Conservation (phyloP, 2,888 invertebrate species). For the Tricholauxania praeusta region DNA sequence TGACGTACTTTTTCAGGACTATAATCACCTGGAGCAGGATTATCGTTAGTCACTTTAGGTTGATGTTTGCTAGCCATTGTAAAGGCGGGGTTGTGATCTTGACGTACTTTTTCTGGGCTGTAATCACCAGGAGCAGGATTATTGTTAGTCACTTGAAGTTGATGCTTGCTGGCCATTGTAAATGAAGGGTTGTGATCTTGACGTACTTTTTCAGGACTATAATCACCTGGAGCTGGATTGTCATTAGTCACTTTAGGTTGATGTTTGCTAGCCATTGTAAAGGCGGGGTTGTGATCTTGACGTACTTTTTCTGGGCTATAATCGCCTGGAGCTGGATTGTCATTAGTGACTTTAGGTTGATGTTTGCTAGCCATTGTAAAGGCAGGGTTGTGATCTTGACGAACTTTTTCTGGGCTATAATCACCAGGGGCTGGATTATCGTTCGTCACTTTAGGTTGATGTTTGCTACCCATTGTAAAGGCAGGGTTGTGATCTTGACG, state of each 20-base stretch:
- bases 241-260: conserved; percentile 68
- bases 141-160: conserved; percentile 66
- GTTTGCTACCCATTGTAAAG: conserved; percentile 72
- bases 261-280: conserved; percentile 72
- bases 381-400: conserved; percentile 67
- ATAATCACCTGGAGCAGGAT: conserved; percentile 70
- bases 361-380: conserved; percentile 80
- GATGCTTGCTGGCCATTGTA: conserved; percentile 72
- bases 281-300: conserved; percentile 66
- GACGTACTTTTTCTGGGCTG: conserved; percentile 68
- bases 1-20: conserved; percentile 69
- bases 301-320: conserved; percentile 73
- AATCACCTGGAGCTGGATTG: conserved; percentile 71
- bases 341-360: conserved; percentile 70
- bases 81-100: conserved; percentile 70
- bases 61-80: conserved; percentile 64
- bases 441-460: conserved; percentile 66
- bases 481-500: conserved; percentile 69
- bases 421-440: conserved; percentile 68
- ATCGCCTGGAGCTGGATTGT: conserved; percentile 77
- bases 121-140: conserved; percentile 69
- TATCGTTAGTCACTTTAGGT: conserved; percentile 58
- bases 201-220: conserved; percentile 70
- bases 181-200: conserved; percentile 66
- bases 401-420: conserved; percentile 75